Conservation (phyloP, 2,797 vertebrate genomes). For the Otus scops region DNA sequence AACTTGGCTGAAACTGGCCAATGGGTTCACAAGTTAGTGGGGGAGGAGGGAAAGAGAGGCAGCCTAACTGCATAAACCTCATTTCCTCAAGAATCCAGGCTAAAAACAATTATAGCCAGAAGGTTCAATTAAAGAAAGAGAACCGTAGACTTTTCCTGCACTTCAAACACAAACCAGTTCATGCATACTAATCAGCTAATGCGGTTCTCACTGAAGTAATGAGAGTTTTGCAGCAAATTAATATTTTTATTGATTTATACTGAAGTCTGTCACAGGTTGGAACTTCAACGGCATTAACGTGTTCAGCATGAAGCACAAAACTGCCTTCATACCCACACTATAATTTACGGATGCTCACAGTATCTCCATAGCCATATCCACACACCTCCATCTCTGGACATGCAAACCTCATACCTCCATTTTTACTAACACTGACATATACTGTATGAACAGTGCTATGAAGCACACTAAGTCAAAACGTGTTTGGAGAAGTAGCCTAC, state of each 20-base stretch:
- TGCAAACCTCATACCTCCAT: neutral
- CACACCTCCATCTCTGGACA: neutral
- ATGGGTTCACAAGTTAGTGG: neutral
- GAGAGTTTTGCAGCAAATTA: constrained; percentile 12
- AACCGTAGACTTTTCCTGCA: neutral
- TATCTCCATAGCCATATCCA: neutral
- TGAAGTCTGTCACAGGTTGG: neutral
- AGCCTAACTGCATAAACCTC: neutral
- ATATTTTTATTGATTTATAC: constrained; percentile 33
- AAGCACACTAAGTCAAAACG: neutral
- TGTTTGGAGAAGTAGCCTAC: neutral
- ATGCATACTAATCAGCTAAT: constrained; percentile 29
- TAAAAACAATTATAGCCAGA: constrained; percentile 51
- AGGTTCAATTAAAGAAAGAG: constrained; percentile 54
- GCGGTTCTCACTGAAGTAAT: neutral
- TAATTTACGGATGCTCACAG: neutral
- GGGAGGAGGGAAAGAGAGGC: neutral
- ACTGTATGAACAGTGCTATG: neutral
- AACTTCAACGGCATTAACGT: neutral
- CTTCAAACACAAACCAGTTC: neutral
- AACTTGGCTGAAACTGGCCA: neutral
- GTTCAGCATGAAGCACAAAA: neutral
- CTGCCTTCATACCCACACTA: neutral
- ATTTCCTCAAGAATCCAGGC: constrained; percentile 33
- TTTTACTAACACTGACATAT: neutral